These are phyloP conservation scores for Phanerotoma sp. DNA, from an alignment of 2,888 invertebrate species.

Conservation along the genomic window DNA sequence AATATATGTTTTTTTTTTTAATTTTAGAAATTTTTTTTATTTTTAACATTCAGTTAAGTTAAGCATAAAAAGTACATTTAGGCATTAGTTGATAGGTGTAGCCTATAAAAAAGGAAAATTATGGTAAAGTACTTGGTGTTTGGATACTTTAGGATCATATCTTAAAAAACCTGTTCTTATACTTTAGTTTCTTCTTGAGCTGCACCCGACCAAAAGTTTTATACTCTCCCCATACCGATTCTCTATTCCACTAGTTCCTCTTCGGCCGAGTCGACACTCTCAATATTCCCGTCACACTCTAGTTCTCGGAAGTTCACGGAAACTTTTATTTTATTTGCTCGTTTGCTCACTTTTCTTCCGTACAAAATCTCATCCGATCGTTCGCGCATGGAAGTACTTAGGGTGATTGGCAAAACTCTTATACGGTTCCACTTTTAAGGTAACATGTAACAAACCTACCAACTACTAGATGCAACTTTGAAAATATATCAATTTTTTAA, in stretches of 20 bases:
- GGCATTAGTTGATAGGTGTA: constrained; percentile 19
- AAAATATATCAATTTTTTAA: no score
- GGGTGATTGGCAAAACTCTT: constrained; percentile 34
- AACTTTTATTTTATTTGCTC: constrained; percentile 20
- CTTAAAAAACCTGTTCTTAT: constrained; percentile 1
- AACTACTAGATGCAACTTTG: no score
- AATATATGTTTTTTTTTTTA: no score
- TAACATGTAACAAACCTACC: constrained; percentile 34
- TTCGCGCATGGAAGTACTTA: constrained; percentile 36
- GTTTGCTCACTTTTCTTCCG: constrained; percentile 20
- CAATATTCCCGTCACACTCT: constrained; percentile 33
- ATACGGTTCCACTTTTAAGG: constrained; percentile 35
- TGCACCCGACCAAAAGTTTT: constrained; percentile 2
- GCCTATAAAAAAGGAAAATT: constrained; percentile 14
- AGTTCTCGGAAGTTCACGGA: constrained; percentile 25
- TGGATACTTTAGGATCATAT: constrained; percentile 7
- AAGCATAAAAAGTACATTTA: constrained; percentile 2
- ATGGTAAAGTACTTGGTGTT: neutral
- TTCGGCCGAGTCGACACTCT: constrained; percentile 13
- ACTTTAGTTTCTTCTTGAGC: neutral
- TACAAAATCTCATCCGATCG: constrained; percentile 29
- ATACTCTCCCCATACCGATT: no score
- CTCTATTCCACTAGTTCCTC: constrained; percentile 12
- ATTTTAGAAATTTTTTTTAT: no score
- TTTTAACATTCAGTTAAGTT: no score